Conservation (phyloP, 2,113 vertebrate species). For the Arenaria interpres region DNA sequence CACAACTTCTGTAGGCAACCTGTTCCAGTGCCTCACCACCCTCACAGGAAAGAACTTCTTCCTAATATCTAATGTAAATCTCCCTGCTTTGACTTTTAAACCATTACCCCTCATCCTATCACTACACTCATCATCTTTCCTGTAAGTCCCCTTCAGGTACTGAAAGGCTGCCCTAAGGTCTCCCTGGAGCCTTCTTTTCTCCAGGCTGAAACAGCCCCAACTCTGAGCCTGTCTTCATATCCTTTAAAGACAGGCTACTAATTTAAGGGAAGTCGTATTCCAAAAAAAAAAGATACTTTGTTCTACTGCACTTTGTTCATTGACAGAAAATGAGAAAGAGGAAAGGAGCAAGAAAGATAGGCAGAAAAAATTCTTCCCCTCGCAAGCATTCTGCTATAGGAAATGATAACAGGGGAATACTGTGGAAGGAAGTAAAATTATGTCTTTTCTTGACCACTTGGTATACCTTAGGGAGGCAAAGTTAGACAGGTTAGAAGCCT, state of each 20-base stretch:
- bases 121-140: neutral
- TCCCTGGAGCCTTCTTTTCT: neutral
- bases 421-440: neutral
- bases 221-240: neutral
- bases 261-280: neutral
- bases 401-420: neutral
- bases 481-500: neutral
- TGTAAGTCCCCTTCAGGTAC: neutral
- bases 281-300: neutral
- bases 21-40: neutral
- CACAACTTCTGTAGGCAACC: neutral
- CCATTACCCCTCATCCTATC: neutral
- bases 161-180: neutral
- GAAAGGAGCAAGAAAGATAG: neutral
- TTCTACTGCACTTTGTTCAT: neutral
- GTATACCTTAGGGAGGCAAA: neutral
- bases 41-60: neutral
- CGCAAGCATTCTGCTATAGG: neutral
- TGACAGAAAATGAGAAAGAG: neutral
- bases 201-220: neutral
- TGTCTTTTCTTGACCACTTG: neutral
- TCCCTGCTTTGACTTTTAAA: neutral
- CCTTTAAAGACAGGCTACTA: neutral
- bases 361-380: neutral
- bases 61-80: neutral